These are phyloP conservation scores for Hyposmocoma kahamanoa DNA, from an alignment of 1,140 invertebrate species.

Conservation along the genomic window DNA sequence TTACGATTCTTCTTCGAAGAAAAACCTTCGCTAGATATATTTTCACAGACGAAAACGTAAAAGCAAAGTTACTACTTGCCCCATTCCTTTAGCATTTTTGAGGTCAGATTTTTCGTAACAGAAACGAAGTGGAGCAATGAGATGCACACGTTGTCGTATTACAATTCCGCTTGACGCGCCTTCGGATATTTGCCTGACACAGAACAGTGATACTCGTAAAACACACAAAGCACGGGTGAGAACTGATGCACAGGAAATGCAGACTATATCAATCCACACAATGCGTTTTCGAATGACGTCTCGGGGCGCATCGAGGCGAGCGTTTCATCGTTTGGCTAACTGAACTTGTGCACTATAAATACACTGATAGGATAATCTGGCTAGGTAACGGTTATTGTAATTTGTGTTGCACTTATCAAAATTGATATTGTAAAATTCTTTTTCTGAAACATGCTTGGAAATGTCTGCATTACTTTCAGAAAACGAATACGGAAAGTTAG, in stretches of 20 bases:
- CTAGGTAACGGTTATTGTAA: not conserved
- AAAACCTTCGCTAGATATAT: constrained; percentile 6
- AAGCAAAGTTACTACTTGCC: constrained; percentile 28
- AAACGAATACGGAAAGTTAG: not conserved
- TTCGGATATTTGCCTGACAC: constrained; percentile 20
- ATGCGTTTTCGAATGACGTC: too few relatives aligned
- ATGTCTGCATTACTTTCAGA: not conserved
- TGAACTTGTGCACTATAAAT: constrained; percentile 16
- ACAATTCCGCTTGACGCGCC: constrained; percentile 22
- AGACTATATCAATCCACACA: too few relatives aligned
- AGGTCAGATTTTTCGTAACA: constrained; percentile 28
- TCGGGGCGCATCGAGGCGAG: not conserved
- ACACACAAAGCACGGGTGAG: constrained; percentile 7
- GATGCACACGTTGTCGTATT: constrained; percentile 29
- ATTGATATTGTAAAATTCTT: not conserved
- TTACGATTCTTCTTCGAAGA: too few relatives aligned
- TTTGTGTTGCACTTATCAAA: not conserved
- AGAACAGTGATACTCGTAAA: constrained; percentile 17
- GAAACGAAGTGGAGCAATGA: constrained; percentile 31
- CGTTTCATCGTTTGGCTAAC: constrained; percentile 17
- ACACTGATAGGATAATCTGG: constrained; percentile 5
- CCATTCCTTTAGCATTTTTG: constrained; percentile 25
- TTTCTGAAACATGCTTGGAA: not conserved
- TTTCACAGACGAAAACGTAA: constrained; percentile 10
- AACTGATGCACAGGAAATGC: constrained; percentile 15